Conservation (phyloP, 2,888 invertebrate species). For the Drosophila picticornis region DNA sequence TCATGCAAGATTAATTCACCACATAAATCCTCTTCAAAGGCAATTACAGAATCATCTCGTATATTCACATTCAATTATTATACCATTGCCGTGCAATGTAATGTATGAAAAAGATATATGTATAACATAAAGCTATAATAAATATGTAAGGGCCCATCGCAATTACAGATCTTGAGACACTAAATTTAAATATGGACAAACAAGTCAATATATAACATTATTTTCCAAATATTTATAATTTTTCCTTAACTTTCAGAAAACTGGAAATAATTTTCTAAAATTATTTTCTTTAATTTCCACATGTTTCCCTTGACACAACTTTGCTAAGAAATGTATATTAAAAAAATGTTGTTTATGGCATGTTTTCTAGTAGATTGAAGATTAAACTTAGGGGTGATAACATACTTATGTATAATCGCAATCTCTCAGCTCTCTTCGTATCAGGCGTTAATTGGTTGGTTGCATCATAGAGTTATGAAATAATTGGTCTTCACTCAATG, state of each 20-base stretch:
- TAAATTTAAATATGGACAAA: neutral
- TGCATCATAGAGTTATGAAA: conserved; percentile 31
- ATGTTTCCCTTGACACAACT: neutral
- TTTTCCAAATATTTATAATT: neutral
- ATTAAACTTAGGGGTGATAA: neutral
- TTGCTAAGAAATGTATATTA: neutral
- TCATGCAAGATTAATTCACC: conserved; percentile 36
- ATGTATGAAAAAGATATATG: neutral
- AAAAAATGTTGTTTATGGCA: neutral
- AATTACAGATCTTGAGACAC: neutral
- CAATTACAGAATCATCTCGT: neutral
- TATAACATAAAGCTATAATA: neutral
- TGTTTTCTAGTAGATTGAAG: neutral
- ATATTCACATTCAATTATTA: neutral
- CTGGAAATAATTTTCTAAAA: neutral
- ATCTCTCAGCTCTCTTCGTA: neutral
- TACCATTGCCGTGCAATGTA: neutral
- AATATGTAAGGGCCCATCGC: neutral
- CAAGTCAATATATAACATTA: neutral
- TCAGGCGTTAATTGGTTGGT: neutral
- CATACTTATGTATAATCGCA: neutral
- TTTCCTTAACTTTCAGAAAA: neutral
- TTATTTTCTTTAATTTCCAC: neutral
- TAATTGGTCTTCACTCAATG: conserved; percentile 37
- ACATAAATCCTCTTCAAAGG: conserved; percentile 10